Conservation (phyloP, 2,113 vertebrate genomes). For the Poeciliopsis prolifica region DNA sequence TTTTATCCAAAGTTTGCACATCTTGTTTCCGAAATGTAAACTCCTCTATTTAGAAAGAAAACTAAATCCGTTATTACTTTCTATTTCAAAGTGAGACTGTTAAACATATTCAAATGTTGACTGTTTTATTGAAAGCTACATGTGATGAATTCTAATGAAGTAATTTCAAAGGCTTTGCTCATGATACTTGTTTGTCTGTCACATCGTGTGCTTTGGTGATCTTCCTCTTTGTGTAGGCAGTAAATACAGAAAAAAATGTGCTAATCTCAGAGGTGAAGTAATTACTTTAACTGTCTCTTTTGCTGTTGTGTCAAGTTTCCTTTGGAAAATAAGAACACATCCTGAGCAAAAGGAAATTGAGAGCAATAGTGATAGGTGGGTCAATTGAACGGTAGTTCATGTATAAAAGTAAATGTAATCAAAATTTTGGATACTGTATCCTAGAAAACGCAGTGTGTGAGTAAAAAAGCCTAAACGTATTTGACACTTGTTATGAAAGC, state of each 20-base stretch:
- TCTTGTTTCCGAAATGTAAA: too few species aligned
- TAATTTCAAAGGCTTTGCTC: slow-evolving; percentile 1
- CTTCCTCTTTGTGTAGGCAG: slow-evolving; percentile 38
- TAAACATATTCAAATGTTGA: background rate
- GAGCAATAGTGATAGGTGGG: background rate
- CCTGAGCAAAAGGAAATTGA: background rate
- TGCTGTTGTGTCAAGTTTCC: slow-evolving; percentile 8
- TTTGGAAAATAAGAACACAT: slow-evolving; percentile 9
- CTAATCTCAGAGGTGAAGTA: slow-evolving; percentile 19
- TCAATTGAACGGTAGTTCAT: background rate
- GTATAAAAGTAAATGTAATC: background rate
- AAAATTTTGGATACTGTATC: background rate
- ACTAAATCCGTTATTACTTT: background rate
- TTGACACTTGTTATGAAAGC: slow-evolving; percentile 22
- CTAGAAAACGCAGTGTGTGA: background rate
- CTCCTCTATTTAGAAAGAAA: background rate
- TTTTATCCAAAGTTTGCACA: too few species aligned
- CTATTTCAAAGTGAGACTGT: background rate
- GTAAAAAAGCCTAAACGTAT: slow-evolving; percentile 1
- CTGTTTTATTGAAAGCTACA: background rate
- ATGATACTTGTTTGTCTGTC: slow-evolving; percentile 22
- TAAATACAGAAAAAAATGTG: background rate
- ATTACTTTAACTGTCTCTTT: background rate
- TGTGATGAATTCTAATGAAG: background rate
- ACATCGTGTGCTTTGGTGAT: background rate